Base-by-base conservation (phyloP, 2,797 vertebrate genomes). In the Novumbra hubbsi region DNA sequence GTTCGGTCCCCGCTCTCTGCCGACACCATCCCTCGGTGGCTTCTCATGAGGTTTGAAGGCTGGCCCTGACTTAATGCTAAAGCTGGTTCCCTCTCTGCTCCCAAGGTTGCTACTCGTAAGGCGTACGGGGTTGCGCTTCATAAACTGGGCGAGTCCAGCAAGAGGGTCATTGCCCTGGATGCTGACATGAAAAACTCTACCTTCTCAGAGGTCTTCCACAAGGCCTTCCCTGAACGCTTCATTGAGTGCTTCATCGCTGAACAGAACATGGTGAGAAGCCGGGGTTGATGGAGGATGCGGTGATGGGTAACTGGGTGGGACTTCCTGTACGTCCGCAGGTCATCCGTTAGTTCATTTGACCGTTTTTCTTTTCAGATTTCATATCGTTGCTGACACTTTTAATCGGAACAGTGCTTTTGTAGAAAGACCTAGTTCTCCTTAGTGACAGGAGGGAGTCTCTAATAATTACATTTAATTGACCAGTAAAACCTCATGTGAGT, bases 181-280 rank as follows among this genome's bases (percentile, higher is more conserved):
- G 93, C 94, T 21, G 94, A 96, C 84, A 96, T 94, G 21, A 97
- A 95, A 77, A 96, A 95, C 81, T 96, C 95, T 0, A 97, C 95
- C 4, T 97, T 96, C 80, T 91, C 95, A 0, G 95, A 96, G 0
- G 88, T 88, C 27, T 97, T 98, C 85, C 95, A 88, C 85, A 95
- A 95, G 60, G 91, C 93, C 6, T 91, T 94, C 70, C 95, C 96
- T 0, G 94, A 97, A 0, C 95, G 94, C 50, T 98, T 91, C 83
- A 92, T 96, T 0, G 95, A 98, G 81, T 97, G 96, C 75, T 96
- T 94, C 78, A 94, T 95, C n/a, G 96, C 96, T 12, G 95, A 97
- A 49, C 95, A 94, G 83, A 94, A 94, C 81, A 93, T 94, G 92
- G 93, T 93, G 57, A 70, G 87, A 4, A 50, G 34, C 9, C 1